Evolutionary conservation across 2,888 invertebrate genomes (phyloP).

Genomic region (Coelogynopora nodosa): DNA sequence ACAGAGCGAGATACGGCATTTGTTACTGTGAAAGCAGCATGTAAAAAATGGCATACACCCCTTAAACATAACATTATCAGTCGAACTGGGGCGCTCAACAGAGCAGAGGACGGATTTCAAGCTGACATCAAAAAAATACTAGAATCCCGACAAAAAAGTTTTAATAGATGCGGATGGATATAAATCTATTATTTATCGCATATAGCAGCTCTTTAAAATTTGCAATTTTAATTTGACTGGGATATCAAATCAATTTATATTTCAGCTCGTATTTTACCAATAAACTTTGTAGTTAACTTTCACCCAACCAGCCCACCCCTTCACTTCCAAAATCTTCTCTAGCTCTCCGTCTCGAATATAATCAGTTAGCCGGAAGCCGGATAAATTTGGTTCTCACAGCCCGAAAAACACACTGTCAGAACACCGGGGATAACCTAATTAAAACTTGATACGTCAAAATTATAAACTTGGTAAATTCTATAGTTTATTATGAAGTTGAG

Average conservation of each 20-base stretch:
- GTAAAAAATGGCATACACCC: too few relatives aligned
- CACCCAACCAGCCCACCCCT: not conserved
- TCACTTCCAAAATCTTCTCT: not conserved
- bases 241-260: not conserved
- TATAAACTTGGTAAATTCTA: constrained; percentile 26
- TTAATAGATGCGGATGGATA: too few relatives aligned
- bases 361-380: constrained; percentile 28
- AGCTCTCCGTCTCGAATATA: not conserved
- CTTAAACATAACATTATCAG: too few relatives aligned
- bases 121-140: too few relatives aligned
- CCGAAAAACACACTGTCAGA: constrained; percentile 27
- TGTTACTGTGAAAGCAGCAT: too few relatives aligned
- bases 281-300: too few relatives aligned
- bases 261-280: too few relatives aligned
- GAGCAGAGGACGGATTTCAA: too few relatives aligned
- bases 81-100: too few relatives aligned
- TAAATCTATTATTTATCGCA: not conserved
- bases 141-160: too few relatives aligned
- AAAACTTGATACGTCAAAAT: constrained; percentile 31
- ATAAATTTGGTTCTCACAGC: constrained; percentile 19
- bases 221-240: not conserved
- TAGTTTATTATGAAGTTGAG: constrained; percentile 4
- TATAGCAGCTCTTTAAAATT: not conserved
- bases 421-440: constrained; percentile 29
- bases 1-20: too few relatives aligned